These are phyloP conservation scores for Drosophila ezoana DNA, from an alignment of 2,888 invertebrate species.

Conservation along the genomic window DNA sequence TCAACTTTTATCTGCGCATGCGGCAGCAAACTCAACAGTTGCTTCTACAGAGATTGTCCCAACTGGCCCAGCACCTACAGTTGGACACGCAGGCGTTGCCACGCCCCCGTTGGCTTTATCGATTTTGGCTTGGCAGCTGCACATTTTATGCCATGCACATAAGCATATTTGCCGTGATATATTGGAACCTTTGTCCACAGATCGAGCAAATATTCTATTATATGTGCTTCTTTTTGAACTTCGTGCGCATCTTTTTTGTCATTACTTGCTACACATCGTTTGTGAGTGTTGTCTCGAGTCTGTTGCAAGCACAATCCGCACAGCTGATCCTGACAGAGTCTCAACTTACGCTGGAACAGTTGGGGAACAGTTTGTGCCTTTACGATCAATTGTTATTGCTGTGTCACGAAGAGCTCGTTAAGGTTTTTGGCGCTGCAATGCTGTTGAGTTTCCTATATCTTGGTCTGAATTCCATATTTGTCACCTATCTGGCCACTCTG, in stretches of 20 bases:
- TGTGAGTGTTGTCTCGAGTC: conserved; percentile 8
- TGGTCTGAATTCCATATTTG: conserved; percentile 4
- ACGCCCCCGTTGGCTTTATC: conserved; percentile 2
- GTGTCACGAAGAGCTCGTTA: conserved; percentile 26
- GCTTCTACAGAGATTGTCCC: conserved; percentile 12
- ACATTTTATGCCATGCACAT: neutral
- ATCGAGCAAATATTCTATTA: neutral
- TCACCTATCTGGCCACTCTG: conserved; percentile 18
- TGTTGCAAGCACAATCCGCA: conserved; percentile 17
- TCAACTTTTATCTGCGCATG: conserved; percentile 8
- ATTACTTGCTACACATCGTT: conserved; percentile 25
- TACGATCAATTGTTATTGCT: conserved; percentile 25
- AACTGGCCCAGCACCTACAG: neutral
- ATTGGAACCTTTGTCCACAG: conserved; percentile 11
- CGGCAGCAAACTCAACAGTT: conserved; percentile 9
- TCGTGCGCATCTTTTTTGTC: conserved; percentile 16
- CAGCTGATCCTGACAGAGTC: neutral
- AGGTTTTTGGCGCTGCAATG: conserved; percentile 17
- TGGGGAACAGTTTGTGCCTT: conserved; percentile 9
- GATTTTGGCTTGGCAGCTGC: conserved; percentile 15
- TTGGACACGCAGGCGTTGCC: conserved; percentile 3
- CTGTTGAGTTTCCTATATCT: conserved; percentile 12
- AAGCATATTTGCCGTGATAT: neutral
- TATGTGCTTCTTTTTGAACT: conserved; percentile 1
- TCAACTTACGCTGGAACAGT: neutral